A percentile compares a stretch with the other conserved stretches of the same genome.
These are phyloP conservation scores for Oenanthe melanoleuca DNA, from an alignment of 2,113 vertebrate genomes.

Conservation along the genomic window DNA sequence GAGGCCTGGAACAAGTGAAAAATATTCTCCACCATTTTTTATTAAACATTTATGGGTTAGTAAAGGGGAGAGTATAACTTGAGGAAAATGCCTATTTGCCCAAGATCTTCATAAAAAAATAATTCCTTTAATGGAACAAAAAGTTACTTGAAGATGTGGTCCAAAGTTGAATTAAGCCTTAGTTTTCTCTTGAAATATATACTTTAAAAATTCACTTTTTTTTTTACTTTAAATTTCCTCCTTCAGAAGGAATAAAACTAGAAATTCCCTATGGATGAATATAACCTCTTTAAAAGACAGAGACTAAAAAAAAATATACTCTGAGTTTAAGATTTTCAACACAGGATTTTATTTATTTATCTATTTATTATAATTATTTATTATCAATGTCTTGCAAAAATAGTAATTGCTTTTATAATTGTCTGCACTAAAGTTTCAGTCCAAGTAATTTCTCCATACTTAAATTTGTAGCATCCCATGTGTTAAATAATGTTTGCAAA, in stretches of 20 bases:
- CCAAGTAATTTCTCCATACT: background rate
- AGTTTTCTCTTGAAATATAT: background rate
- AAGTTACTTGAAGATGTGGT: background rate
- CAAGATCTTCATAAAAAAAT: background rate
- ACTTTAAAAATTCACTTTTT: accelerated
- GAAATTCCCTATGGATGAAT: background rate
- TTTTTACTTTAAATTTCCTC: background rate
- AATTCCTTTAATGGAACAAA: background rate
- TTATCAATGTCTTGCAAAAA: background rate
- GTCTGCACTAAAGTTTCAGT: background rate
- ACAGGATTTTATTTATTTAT: background rate
- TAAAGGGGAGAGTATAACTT: background rate
- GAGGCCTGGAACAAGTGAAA: background rate
- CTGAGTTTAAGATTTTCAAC: background rate
- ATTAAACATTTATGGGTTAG: background rate
- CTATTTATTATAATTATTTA: background rate
- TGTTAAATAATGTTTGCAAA: background rate
- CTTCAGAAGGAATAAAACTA: background rate
- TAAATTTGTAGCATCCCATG: background rate
- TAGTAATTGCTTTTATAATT: background rate
- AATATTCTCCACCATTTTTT: background rate
- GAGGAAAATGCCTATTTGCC: background rate
- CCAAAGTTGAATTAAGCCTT: background rate
- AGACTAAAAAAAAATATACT: background rate
- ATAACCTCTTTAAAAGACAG: background rate